Evolutionary conservation across 2,797 vertebrate genomes (phyloP).

Genomic region (Anguilla marmorata): DNA sequence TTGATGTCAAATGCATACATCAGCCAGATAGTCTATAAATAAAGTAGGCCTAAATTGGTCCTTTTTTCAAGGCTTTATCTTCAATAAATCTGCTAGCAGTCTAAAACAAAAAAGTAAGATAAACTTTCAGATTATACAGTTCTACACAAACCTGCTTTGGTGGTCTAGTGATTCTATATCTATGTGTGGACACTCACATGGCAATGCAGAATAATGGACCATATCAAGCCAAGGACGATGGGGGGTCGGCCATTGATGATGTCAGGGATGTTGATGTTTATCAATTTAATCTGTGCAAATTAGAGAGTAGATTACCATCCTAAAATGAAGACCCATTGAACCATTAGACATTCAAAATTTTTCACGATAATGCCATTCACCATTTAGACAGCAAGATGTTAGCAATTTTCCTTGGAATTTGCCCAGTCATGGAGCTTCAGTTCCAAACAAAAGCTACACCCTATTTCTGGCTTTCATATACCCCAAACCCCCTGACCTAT

Average conservation of each 20-base stretch:
- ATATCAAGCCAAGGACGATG: constrained; percentile 88
- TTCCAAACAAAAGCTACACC: not conserved
- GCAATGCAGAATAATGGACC: constrained; percentile 92
- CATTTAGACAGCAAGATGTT: not conserved
- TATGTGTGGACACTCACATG: constrained; percentile 77
- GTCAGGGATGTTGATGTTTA: constrained; percentile 91
- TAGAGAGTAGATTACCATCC: not conserved
- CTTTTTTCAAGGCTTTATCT: not conserved
- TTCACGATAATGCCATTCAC: not conserved
- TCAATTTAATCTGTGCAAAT: constrained; percentile 80
- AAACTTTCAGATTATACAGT: not conserved
- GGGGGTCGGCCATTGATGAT: constrained; percentile 88
- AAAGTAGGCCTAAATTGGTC: not conserved
- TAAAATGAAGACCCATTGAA: not conserved
- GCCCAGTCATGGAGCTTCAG: not conserved
- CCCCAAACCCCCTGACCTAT: too few relatives aligned
- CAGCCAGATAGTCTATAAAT: not conserved
- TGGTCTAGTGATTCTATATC: not conserved
- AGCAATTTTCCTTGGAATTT: not conserved
- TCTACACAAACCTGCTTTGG: not conserved
- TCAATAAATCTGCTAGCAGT: not conserved
- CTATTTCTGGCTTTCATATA: not conserved
- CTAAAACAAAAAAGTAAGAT: not conserved
- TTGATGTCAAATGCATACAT: not conserved
- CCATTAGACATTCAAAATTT: not conserved